Conservation (phyloP, 2,113 vertebrate genomes). For the Cisticola juncidis region DNA sequence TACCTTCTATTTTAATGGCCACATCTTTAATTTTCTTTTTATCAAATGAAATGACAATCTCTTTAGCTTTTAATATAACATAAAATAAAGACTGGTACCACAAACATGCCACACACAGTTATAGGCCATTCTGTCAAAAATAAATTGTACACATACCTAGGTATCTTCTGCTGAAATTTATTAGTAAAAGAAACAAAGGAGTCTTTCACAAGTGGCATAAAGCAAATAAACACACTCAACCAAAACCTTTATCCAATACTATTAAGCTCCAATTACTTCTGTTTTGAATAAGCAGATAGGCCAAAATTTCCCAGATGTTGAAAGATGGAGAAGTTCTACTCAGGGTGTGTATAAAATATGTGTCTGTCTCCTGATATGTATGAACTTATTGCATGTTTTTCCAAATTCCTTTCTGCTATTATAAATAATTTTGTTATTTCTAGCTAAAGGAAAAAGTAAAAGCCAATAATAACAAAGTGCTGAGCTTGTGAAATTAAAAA, state of each 20-base stretch:
- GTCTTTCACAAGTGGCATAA: constrained; percentile 15
- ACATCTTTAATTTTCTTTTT: background rate
- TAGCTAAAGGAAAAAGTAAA: background rate
- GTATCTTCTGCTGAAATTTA: background rate
- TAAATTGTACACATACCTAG: background rate
- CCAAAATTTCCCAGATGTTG: background rate
- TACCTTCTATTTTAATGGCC: background rate
- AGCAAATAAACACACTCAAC: constrained; percentile 3
- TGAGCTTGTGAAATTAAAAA: background rate
- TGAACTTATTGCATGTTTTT: constrained; percentile 4
- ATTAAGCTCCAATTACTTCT: background rate
- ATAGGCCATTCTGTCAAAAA: background rate
- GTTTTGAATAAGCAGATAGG: background rate
- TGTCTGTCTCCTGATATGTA: background rate
- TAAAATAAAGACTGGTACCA: background rate
- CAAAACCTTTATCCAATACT: background rate
- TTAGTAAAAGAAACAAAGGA: constrained; percentile 26
- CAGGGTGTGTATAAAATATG: background rate
- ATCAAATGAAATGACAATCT: background rate
- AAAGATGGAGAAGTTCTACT: constrained; percentile 4
- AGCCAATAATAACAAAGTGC: background rate
- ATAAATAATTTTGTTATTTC: constrained; percentile 31
- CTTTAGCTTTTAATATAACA: background rate
- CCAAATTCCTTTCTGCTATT: constrained; percentile 36
- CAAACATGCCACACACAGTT: background rate